phyloP scores from a whole-genome alignment of 1,140 invertebrate species.

The Arion vulgaris region DNA sequence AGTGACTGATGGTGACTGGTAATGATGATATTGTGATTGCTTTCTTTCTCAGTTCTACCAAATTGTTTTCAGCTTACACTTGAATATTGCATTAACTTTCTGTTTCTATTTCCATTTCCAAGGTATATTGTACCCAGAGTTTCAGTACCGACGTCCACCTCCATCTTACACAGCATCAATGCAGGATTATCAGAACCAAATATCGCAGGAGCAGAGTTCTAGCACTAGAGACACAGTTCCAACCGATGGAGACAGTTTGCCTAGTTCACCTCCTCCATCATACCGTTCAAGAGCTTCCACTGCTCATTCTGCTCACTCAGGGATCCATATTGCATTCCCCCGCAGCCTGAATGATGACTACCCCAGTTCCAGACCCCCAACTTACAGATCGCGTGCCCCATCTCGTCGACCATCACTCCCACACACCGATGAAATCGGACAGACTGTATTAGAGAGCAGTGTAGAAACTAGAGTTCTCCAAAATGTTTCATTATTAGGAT shows the following conservation, averaged over 20 bases:
- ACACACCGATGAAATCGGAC: slow-evolving; percentile 45
- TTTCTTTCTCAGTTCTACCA: no score
- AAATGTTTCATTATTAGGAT: slow-evolving; percentile 41
- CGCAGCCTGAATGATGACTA: slow-evolving; percentile 55
- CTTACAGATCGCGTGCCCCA: slow-evolving; percentile 65
- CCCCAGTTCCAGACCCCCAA: slow-evolving; percentile 68
- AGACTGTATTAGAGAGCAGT: slow-evolving; percentile 37
- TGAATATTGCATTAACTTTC: not conserved
- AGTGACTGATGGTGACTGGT: no score
- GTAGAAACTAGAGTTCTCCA: slow-evolving; percentile 48
- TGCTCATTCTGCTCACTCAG: slow-evolving; percentile 63
- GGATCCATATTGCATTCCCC: slow-evolving; percentile 69
- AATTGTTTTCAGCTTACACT: no score
- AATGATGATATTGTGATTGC: no score
- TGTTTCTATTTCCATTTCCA: slow-evolving; percentile 3
- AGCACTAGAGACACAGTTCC: slow-evolving; percentile 36
- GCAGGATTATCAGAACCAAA: slow-evolving; percentile 68
- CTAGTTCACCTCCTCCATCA: slow-evolving; percentile 68
- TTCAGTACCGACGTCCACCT: slow-evolving; percentile 68
- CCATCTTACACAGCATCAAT: slow-evolving; percentile 70
- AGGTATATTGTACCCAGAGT: slow-evolving; percentile 71
- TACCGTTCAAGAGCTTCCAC: slow-evolving; percentile 68
- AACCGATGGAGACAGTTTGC: slow-evolving; percentile 60
- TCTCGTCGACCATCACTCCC: slow-evolving; percentile 56
- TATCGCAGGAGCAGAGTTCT: slow-evolving; percentile 41